Base-by-base conservation (phyloP, 2,888 invertebrate species). In the Ceraclea dissimilis region DNA sequence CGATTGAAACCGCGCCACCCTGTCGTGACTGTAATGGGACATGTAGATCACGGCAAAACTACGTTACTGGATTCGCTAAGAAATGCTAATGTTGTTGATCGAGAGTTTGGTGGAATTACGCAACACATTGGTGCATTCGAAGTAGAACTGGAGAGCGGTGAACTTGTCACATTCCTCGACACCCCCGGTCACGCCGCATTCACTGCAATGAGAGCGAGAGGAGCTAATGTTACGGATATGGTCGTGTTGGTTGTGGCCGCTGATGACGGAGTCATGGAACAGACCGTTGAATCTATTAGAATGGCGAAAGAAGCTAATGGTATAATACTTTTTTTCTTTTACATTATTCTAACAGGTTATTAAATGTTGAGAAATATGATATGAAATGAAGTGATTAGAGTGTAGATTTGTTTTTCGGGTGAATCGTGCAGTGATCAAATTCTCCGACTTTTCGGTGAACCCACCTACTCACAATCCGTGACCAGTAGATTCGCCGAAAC, bases 181-280 rank as follows among this genome's bases (percentile, higher is more conserved):
- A 99, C 99, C 10, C 99, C 99, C 2, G 99, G 99, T 0, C 99
- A 99, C 78, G 97, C 98, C 2, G 99, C 99, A 0, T 99, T 99
- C 71, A 82, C 83, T 49, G 82, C 94, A 1, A 97, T 99, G 95
- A 76, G 98, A 54, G 84, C 88, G 8, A 83, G 98, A 50, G 99
- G 99, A n/a, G 97, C 98, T 0, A 78, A 82, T 65, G 85, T 88
- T 54, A 98, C 99, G 0, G 99, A 99, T 71, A 84, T 98, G 53
- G 91, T 97, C 52, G 87, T 97, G 58, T 75, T 98, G 54, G 97
- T 99, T 21, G 94, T 99, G 43, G 99, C 99, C 1, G 98, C 97
- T 0, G 98, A 99, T 71, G 99, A 99, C 73, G 97, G 99, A 2
- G 96, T 98, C 46, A 98, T 96, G 94, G 90, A 93, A 57, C 99